Evolutionary conservation across 2,113 vertebrate genomes (phyloP).

Genomic region (Nannospalax galili): DNA sequence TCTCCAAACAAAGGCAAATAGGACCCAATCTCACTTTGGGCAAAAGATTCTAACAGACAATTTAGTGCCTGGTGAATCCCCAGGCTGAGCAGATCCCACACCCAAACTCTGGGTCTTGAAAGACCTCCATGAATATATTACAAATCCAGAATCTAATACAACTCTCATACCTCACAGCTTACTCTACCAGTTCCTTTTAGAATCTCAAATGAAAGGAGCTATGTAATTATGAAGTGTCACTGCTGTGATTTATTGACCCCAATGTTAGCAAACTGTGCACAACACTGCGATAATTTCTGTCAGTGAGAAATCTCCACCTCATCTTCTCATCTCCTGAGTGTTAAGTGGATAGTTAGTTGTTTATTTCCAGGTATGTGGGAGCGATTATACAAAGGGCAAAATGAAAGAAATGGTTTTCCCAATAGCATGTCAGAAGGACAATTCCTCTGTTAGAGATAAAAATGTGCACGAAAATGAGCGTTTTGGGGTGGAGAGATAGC

Average conservation of each 20-base stretch:
- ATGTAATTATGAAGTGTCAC: conserved; percentile 12
- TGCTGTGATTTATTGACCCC: conserved; percentile 2
- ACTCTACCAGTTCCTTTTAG: background rate
- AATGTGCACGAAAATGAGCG: conserved; percentile 3
- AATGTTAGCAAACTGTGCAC: background rate
- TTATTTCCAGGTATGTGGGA: background rate
- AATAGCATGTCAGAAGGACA: background rate
- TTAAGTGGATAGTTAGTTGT: background rate
- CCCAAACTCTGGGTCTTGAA: background rate
- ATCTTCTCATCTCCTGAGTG: background rate
- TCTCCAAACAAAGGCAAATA: background rate
- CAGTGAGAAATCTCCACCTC: conserved; percentile 40
- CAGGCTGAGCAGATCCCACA: background rate
- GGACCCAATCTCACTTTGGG: background rate
- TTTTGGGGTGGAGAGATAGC: too few species aligned
- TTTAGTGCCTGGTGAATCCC: too few species aligned
- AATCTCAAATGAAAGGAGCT: background rate
- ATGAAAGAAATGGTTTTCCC: background rate
- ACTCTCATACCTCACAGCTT: background rate
- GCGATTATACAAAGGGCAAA: background rate
- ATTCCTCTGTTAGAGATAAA: conserved; percentile 38
- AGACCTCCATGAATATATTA: background rate
- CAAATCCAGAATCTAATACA: background rate
- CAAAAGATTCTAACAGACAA: background rate
- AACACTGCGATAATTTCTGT: conserved; percentile 16